phyloP scores from a whole-genome alignment of 2,888 invertebrate genomes.

The Andrena praecox region DNA sequence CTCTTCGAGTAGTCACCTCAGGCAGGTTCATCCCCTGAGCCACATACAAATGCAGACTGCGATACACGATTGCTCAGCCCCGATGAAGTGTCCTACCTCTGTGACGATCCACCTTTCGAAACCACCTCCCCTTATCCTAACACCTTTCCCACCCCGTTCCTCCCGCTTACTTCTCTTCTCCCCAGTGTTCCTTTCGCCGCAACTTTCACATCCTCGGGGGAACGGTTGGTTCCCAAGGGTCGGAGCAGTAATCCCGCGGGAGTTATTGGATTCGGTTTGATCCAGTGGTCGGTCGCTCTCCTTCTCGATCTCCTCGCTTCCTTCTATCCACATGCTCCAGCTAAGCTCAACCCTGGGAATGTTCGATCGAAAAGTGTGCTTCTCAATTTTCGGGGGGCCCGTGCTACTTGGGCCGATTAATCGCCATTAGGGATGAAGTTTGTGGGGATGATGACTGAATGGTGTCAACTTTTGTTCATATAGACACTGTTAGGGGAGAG shows the following conservation, averaged over 20 bases:
- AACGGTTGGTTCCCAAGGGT: conserved; percentile 73
- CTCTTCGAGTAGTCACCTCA: no score
- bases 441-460: no score
- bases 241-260: conserved; percentile 79
- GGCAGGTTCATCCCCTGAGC: no score
- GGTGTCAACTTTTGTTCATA: no score
- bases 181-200: conserved; percentile 29
- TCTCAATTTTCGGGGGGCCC: not conserved
- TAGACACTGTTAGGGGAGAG: no score
- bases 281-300: conserved; percentile 74
- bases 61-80: conserved; percentile 38
- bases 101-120: conserved; percentile 22
- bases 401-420: no score
- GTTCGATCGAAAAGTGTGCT: conserved; percentile 2
- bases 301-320: conserved; percentile 31
- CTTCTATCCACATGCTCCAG: not conserved
- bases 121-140: conserved; percentile 34
- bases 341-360: not conserved
- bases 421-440: no score
- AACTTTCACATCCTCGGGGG: conserved; percentile 47
- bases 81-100: conserved; percentile 52
- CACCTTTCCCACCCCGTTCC: conserved; percentile 7
- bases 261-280: conserved; percentile 82
- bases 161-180: conserved; percentile 1
- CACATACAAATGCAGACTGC: conserved; percentile 45